A percentile compares a stretch with the other conserved stretches of the same genome.
Conservation (phyloP, 2,888 invertebrate species). For the Conomelus anceps region DNA sequence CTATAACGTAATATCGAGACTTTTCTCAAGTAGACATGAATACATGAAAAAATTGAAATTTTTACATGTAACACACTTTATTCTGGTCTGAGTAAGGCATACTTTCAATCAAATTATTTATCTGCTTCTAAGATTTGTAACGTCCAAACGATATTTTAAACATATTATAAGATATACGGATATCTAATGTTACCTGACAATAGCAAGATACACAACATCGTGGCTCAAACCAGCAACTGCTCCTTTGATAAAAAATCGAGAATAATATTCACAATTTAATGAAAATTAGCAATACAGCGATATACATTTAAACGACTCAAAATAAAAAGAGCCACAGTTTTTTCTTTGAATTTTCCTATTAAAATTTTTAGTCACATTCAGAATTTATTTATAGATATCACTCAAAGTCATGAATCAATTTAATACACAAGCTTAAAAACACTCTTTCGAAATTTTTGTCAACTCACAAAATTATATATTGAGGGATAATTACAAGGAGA, state of each 20-base stretch:
- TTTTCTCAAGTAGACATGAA: no score
- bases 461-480: neutral
- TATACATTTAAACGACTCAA: neutral
- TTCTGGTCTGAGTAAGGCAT: neutral
- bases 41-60: no score
- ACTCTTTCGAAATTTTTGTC: neutral
- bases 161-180: neutral
- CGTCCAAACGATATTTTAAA: neutral
- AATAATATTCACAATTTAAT: neutral
- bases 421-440: neutral
- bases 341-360: neutral
- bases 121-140: neutral
- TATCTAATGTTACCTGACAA: neutral
- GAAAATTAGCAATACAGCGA: neutral
- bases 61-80: neutral
- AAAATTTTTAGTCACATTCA: neutral
- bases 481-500: neutral
- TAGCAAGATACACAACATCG: neutral
- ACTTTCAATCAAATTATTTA: neutral
- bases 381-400: neutral
- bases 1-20: no score
- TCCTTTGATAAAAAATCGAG: neutral
- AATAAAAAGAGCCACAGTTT: neutral
- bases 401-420: neutral
- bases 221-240: neutral